Percentiles rank a stretch among this genome's conserved stretches.
Conservation (phyloP, 1,140 invertebrate genomes). For the silkworm (Bombyx mori) region ASM3026992v2 NC_085130.1:6850501-6851000, state of each 20-base stretch:
- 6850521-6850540: conserved; percentile 54
- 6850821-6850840: conserved; percentile 52
- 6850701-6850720: conserved; percentile 43
- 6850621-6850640: conserved; percentile 49
- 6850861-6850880: too few species aligned
- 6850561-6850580: conserved; percentile 60
- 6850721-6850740: conserved; percentile 46
- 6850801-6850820: conserved; percentile 42
- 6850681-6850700: conserved; percentile 36
- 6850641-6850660: conserved; percentile 62
- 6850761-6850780: conserved; percentile 37
- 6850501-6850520: conserved; percentile 40
- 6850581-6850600: conserved; percentile 56
- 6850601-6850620: conserved; percentile 59
- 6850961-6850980: conserved; percentile 34
- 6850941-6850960: conserved; percentile 14
- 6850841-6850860: conserved; percentile 33
- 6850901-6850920: conserved; percentile 2
- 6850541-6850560: conserved; percentile 52
- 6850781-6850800: conserved; percentile 53
- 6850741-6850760: conserved; percentile 32
- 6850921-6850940: conserved; percentile 13
- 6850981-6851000: conserved; percentile 36
- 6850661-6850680: conserved; percentile 56
- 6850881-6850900: conserved; percentile 8